Evolutionary conservation across 2,113 vertebrate genomes (phyloP).

Genomic region (Otocyon megalotis): DNA sequence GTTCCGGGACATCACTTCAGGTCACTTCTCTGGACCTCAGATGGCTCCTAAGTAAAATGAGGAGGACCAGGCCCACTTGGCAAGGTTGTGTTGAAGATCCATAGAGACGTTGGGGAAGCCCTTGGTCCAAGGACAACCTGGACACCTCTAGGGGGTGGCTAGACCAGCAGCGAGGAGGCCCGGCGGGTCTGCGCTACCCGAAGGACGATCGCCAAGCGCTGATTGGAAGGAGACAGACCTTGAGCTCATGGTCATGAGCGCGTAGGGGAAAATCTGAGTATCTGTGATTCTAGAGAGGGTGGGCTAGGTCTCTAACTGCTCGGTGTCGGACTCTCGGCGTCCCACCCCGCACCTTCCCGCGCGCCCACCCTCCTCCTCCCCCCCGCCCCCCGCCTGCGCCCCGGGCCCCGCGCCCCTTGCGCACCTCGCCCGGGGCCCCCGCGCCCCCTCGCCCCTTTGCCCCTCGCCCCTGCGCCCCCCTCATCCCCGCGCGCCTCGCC

Average conservation of each 20-base stretch:
- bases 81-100: neutral
- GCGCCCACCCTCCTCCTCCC: neutral
- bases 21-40: neutral
- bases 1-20: neutral
- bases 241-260: neutral
- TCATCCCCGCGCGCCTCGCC: too few relatives aligned
- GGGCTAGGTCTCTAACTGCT: neutral
- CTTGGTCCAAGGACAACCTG: neutral
- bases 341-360: fast-evolving
- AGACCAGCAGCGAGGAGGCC: neutral
- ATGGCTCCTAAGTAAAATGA: neutral
- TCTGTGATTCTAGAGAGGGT: neutral
- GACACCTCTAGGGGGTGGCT: neutral
- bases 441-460: too few relatives aligned
- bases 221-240: neutral
- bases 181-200: neutral
- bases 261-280: neutral
- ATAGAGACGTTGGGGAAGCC: neutral
- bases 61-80: neutral
- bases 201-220: neutral
- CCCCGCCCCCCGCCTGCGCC: neutral
- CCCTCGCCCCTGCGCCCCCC: too few relatives aligned
- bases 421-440: fast-evolving
- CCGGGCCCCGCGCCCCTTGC: neutral
- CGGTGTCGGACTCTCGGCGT: fast-evolving